Evolutionary conservation across 2,113 vertebrate species (phyloP).

Genomic region (Gallinago jamesoni): DNA sequence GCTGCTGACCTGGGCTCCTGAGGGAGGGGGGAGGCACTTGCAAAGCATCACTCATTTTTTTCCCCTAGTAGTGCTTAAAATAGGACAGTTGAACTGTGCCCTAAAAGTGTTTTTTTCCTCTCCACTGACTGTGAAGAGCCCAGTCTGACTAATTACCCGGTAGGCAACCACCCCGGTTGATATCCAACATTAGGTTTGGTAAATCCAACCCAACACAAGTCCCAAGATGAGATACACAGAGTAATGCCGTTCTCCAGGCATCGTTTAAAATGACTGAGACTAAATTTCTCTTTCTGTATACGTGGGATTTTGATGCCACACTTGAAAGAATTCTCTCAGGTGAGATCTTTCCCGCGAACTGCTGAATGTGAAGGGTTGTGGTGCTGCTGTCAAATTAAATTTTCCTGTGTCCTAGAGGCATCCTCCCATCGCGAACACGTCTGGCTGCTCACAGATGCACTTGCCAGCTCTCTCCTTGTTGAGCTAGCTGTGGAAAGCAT

Average conservation of each 20-base stretch:
- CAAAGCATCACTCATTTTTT: neutral
- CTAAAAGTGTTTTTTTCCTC: constrained; percentile 3
- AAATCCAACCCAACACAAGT: neutral
- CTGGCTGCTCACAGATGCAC: neutral
- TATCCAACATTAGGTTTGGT: neutral
- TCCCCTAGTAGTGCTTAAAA: neutral
- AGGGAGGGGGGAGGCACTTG: neutral
- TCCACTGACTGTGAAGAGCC: neutral
- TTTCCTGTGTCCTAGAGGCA: constrained; percentile 29
- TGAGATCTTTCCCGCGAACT: neutral
- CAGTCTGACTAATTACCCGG: constrained; percentile 1
- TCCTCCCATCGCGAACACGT: neutral
- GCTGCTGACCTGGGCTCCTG: neutral
- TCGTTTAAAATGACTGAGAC: neutral
- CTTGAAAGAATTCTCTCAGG: constrained; percentile 8
- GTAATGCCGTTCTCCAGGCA: neutral
- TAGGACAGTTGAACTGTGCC: constrained; percentile 29
- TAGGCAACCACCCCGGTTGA: neutral
- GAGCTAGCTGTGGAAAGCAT: neutral
- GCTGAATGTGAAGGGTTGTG: neutral
- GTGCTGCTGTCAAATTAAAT: constrained; percentile 20
- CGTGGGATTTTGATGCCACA: neutral
- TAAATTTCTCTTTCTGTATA: neutral
- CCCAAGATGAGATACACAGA: neutral
- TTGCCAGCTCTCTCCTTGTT: neutral